phyloP scores from a whole-genome alignment of 1,140 invertebrate species.

The Bactericera cockerelli region DNA sequence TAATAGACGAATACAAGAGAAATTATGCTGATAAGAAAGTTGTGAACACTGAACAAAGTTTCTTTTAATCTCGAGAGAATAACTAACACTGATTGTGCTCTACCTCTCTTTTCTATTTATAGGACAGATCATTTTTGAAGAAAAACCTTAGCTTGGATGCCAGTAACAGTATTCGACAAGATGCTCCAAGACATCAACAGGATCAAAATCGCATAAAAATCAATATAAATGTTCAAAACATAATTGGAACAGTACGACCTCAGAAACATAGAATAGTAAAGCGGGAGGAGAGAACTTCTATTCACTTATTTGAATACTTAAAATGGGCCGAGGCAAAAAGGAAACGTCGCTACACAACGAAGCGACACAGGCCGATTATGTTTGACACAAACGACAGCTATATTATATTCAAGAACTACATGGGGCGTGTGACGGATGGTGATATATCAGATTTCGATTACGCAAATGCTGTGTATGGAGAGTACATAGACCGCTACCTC shows the following conservation, averaged over 20 bases:
- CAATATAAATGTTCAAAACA: background rate
- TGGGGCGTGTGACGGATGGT: background rate
- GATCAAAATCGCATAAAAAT: too few relatives aligned
- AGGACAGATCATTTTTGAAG: too few relatives aligned
- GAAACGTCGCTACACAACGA: background rate
- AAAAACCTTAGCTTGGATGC: too few relatives aligned
- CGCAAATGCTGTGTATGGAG: background rate
- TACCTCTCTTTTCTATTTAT: too few relatives aligned
- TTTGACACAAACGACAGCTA: constrained; percentile 4
- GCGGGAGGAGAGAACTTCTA: background rate
- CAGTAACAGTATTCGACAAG: too few relatives aligned
- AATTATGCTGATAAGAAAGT: too few relatives aligned
- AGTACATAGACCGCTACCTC: background rate
- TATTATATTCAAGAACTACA: constrained; percentile 6
- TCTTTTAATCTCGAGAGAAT: too few relatives aligned
- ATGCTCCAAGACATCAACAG: too few relatives aligned
- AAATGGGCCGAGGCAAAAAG: background rate
- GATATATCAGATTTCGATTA: background rate
- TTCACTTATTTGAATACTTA: background rate
- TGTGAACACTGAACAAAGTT: too few relatives aligned
- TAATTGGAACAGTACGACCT: background rate
- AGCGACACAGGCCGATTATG: background rate
- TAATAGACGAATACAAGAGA: too few relatives aligned
- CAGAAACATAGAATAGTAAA: background rate
- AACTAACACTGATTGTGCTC: too few relatives aligned